Percentiles rank a stretch among this genome's conserved stretches.
phyloP scores from a whole-genome alignment of 2,888 invertebrate genomes.

The Synergus umbraculus region DNA sequence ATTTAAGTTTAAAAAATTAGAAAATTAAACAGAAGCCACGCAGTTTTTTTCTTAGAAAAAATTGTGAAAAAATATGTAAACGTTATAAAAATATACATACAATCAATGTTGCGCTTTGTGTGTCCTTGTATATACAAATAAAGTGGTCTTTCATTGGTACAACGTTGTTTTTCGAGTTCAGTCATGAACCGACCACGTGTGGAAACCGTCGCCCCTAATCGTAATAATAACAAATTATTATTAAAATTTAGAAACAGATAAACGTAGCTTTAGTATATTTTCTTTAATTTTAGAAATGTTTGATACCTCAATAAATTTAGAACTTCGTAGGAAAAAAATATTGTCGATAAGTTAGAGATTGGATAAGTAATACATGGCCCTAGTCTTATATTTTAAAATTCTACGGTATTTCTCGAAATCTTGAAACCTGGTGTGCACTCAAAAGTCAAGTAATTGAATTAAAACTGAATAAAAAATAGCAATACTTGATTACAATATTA shows the following conservation, averaged over 20 bases:
- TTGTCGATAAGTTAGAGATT: too few species aligned
- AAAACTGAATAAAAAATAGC: too few species aligned
- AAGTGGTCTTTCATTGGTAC: constrained; percentile 78
- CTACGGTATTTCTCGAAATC: too few species aligned
- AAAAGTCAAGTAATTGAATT: too few species aligned
- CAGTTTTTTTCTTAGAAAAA: neutral
- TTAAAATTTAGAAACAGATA: too few species aligned
- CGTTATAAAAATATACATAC: constrained; percentile 61
- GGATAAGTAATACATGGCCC: too few species aligned
- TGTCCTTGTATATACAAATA: constrained; percentile 81
- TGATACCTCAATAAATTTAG: too few species aligned
- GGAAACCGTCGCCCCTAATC: constrained; percentile 79
- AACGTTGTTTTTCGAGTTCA: constrained; percentile 78
- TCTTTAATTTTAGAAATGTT: too few species aligned
- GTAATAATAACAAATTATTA: neutral
- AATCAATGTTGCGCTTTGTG: constrained; percentile 78
- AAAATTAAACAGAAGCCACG: neutral
- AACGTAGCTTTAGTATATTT: too few species aligned
- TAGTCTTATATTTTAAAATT: too few species aligned
- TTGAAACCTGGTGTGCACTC: too few species aligned
- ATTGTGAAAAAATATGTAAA: constrained; percentile 19
- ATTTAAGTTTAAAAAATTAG: neutral
- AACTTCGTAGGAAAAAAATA: too few species aligned
- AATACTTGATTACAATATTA: neutral
- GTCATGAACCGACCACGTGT: constrained; percentile 81